Evolutionary conservation across 2,113 vertebrate species (phyloP).

Genomic region (Orthochromis indermauri): DNA sequence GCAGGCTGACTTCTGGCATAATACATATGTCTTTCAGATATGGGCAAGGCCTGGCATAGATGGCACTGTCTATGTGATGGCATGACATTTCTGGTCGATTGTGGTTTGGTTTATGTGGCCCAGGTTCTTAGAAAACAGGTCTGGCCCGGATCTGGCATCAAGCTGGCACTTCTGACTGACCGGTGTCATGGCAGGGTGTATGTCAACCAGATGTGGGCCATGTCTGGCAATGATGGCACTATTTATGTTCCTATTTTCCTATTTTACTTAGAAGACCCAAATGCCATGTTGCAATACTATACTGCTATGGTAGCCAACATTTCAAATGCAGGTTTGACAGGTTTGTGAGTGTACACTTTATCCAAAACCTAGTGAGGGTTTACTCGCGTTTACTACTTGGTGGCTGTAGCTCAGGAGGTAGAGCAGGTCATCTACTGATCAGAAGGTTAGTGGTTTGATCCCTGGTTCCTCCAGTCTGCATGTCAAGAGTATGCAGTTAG

Average conservation of each 20-base stretch:
- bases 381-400: fast-evolving
- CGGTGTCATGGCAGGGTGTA: neutral
- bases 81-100: neutral
- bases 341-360: neutral
- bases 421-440: neutral
- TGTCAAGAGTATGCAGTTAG: neutral
- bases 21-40: neutral
- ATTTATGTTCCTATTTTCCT: neutral
- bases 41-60: neutral
- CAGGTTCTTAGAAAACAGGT: neutral
- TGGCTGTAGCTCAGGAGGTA: neutral
- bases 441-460: neutral
- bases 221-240: neutral
- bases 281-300: neutral
- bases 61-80: neutral
- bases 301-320: neutral
- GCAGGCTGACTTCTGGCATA: neutral
- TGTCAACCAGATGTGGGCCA: neutral
- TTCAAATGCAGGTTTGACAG: neutral
- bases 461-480: neutral
- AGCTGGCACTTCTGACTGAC: neutral
- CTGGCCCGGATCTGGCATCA: neutral
- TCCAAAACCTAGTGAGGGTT: neutral
- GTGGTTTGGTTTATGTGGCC: neutral
- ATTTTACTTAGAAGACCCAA: neutral